phyloP scores from a whole-genome alignment of 2,888 invertebrate genomes.

The Xylophagus ater region DNA sequence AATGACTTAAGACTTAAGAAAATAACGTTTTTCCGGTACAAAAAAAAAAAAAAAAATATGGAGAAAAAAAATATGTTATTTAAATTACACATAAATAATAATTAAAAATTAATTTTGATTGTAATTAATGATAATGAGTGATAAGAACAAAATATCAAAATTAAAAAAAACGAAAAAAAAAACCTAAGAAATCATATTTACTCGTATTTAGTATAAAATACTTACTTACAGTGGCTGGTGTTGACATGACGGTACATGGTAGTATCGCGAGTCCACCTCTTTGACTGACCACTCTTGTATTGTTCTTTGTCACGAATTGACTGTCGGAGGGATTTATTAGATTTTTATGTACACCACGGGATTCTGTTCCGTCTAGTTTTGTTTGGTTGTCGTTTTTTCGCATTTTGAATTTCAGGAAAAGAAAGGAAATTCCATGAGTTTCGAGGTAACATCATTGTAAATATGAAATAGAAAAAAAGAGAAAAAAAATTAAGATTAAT shows the following conservation, averaged over 20 bases:
- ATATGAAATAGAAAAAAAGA: conserved; percentile 5
- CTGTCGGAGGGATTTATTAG: conserved; percentile 19
- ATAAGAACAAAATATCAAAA: no score
- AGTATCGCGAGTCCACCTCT: conserved; percentile 20
- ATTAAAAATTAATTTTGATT: no score
- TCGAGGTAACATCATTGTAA: conserved; percentile 1
- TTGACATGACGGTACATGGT: conserved; percentile 20
- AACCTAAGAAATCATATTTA: not conserved
- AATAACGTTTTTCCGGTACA: no score
- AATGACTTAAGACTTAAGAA: no score
- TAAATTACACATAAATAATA: not conserved
- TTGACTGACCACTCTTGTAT: conserved; percentile 20
- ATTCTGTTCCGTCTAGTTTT: conserved; percentile 13
- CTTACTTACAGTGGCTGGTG: conserved; percentile 23
- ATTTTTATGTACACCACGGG: conserved; percentile 19
- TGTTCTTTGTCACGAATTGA: conserved; percentile 22
- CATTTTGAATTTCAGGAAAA: no score
- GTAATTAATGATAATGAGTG: no score
- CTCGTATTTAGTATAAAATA: conserved; percentile 17
- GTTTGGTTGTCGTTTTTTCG: no score
- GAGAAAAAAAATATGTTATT: not conserved
- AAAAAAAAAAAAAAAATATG: not conserved
- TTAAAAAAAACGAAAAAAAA: no score
- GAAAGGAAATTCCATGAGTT: no score
- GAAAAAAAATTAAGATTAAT: conserved; percentile 6